phyloP scores from a whole-genome alignment of 1,140 invertebrate species.

The Kradibia gibbosae region DNA sequence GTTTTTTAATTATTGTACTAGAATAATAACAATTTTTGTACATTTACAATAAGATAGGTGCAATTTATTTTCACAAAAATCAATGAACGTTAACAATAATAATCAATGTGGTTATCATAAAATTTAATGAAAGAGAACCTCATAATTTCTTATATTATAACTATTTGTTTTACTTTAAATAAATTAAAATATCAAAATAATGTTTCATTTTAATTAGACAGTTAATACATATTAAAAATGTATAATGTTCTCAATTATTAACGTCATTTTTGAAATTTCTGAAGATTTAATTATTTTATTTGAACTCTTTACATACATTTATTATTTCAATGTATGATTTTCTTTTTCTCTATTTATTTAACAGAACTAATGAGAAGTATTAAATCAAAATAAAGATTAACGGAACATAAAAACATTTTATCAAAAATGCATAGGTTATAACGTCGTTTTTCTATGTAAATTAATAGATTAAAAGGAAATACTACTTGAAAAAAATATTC shows the following conservation, averaged over 20 bases:
- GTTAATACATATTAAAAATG: background rate
- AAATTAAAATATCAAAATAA: slow-evolving; percentile 41
- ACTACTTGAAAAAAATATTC: slow-evolving; percentile 25
- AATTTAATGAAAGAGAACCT: slow-evolving; percentile 30
- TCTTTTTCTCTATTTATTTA: background rate
- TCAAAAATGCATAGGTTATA: slow-evolving; percentile 16
- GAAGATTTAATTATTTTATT: slow-evolving; percentile 34
- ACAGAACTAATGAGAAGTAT: background rate
- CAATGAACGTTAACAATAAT: slow-evolving; percentile 36
- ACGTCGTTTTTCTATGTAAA: slow-evolving; percentile 13
- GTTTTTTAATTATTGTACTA: background rate
- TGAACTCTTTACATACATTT: background rate
- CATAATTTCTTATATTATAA: slow-evolving; percentile 17
- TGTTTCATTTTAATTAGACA: slow-evolving; percentile 8
- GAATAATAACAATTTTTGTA: slow-evolving; percentile 23
- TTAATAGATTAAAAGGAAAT: slow-evolving; percentile 18
- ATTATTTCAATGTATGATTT: background rate
- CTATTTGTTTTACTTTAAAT: slow-evolving; percentile 24
- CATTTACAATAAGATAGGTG: slow-evolving; percentile 6
- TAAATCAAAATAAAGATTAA: slow-evolving; percentile 3
- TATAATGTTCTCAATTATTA: slow-evolving; percentile 8
- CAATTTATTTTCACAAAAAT: slow-evolving; percentile 43
- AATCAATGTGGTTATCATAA: slow-evolving; percentile 30
- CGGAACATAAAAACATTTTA: slow-evolving; percentile 7
- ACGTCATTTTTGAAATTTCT: slow-evolving; percentile 5